Evolutionary conservation across 2,888 invertebrate species (phyloP), one percentile per base, ranked within the genome.

Genomic region (Julus scandinavius): DNA sequence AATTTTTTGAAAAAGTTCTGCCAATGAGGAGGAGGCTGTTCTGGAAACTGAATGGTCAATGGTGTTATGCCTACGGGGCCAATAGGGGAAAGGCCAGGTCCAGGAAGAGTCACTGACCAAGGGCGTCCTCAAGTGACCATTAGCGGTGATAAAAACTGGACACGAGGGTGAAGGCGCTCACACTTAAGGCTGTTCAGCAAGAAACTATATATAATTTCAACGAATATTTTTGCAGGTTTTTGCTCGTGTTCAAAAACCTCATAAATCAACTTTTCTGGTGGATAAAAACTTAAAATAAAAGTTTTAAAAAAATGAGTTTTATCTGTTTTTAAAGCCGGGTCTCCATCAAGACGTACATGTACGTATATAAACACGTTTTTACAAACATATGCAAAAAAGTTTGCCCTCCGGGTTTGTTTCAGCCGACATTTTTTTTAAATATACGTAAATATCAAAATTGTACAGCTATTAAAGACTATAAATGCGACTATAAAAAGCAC

Each of bases 71-170:
- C 80, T 38, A 4, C 4, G 38, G 38, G 9, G 7, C 80, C 80
- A 80, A 80, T 72, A 29, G 80, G 80, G 80, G 80, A 80, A 38
- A 80, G 80, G 38, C 80, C 13, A 40, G 80, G 80, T 38, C 80
- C 80, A 13, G 3, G 80, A 38, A 9, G 63, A 80, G 80, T 80
- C 80, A 80, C 80, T 80, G 80, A 80, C 80, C 80, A 80, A 38
- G 80, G 29, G 80, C 80, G 80, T 80, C 80, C 80, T 80, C 80
- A 29, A 80, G 80, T 80, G 80, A 38, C 80, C 80, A 80, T 40
- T 80, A 80, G 80, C 80, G 38, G 80, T 80, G 38, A 80, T 80
- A 80, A 80, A 80, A 80, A 80, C 29, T 80, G 38, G 72, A 80
- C 38, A 38, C 15, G 54, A 38, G 80, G 80, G 80, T 80, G 80